Evolutionary conservation across 2,113 vertebrate genomes (phyloP).

Genomic region (Amphiprion percula): DNA sequence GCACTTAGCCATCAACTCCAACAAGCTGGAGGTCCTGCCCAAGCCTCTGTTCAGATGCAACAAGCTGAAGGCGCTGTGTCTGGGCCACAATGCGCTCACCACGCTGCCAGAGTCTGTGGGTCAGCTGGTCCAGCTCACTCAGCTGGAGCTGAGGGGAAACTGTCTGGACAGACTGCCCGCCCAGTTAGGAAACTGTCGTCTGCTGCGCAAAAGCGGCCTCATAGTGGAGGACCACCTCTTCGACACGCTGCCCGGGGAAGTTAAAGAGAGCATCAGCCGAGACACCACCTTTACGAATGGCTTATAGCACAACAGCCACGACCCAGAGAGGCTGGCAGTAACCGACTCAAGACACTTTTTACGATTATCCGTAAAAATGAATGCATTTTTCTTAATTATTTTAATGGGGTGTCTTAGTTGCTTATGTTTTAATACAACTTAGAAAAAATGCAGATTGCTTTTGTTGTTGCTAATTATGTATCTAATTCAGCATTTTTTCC

Average conservation of each 20-base stretch:
- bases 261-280: constrained; percentile 93
- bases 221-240: constrained; percentile 97
- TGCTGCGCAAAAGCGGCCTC: constrained; percentile 91
- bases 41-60: constrained; percentile 93
- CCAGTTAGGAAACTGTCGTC: constrained; percentile 90
- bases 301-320: constrained; percentile 81
- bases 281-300: constrained; percentile 91
- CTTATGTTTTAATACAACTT: constrained; percentile 33
- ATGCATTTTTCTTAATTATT: constrained; percentile 52
- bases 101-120: constrained; percentile 91
- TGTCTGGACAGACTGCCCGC: constrained; percentile 92
- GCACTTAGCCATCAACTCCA: constrained; percentile 92
- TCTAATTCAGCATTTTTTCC: constrained; percentile 36
- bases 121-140: constrained; percentile 91
- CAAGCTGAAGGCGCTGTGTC: constrained; percentile 93
- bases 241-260: constrained; percentile 92
- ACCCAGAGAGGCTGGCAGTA: constrained; percentile 1
- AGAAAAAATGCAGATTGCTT: constrained; percentile 2
- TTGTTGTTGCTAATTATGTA: constrained; percentile 20
- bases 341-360: constrained; percentile 19
- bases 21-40: constrained; percentile 93
- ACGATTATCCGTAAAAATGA: constrained; percentile 27
- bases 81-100: constrained; percentile 93
- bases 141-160: constrained; percentile 95
- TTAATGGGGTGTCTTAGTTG: constrained; percentile 46